Conservation (phyloP, 2,797 vertebrate genomes). For the Gobionotothen gibberifrons region DNA sequence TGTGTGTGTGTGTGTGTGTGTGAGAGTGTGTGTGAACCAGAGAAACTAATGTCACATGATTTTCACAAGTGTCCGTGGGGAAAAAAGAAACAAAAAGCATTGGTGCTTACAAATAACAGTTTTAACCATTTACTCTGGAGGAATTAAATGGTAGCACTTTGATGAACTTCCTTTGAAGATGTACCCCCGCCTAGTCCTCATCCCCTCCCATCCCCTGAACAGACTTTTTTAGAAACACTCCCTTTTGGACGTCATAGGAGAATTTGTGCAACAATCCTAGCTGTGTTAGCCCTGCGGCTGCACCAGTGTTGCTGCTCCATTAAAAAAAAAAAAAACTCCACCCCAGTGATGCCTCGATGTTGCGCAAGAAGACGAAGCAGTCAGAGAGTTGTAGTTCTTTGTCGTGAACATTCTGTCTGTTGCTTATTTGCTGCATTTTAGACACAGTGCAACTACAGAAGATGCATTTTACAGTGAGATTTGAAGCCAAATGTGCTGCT, state of each 20-base stretch:
- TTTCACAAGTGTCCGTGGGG: conserved; percentile 38
- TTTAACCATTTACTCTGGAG: conserved; percentile 70
- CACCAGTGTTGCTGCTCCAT: conserved; percentile 60
- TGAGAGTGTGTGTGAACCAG: conserved; percentile 32
- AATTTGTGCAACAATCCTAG: conserved; percentile 68
- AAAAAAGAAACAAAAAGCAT: conserved; percentile 35
- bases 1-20: conserved; percentile 16
- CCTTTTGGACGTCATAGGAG: conserved; percentile 67
- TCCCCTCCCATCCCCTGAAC: conserved; percentile 46
- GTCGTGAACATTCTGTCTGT: conserved; percentile 43
- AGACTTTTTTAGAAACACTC: conserved; percentile 72
- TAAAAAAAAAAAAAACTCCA: conserved; percentile 73
- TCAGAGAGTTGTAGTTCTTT: conserved; percentile 66
- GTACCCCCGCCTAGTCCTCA: conserved; percentile 43
- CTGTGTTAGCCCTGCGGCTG: conserved; percentile 71
- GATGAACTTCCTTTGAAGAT: conserved; percentile 74
- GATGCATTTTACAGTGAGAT: conserved; percentile 30
- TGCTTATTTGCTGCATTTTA: conserved; percentile 30
- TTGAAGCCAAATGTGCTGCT: conserved; percentile 69
- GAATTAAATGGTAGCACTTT: conserved; percentile 72
- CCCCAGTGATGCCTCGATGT: conserved; percentile 62
- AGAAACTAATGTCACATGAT: conserved; percentile 33
- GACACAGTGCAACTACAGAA: conserved; percentile 23
- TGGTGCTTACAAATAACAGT: conserved; percentile 61
- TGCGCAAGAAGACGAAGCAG: conserved; percentile 66